phyloP scores from a whole-genome alignment of 1,140 invertebrate species.

The Lasioglossum albipes region DNA sequence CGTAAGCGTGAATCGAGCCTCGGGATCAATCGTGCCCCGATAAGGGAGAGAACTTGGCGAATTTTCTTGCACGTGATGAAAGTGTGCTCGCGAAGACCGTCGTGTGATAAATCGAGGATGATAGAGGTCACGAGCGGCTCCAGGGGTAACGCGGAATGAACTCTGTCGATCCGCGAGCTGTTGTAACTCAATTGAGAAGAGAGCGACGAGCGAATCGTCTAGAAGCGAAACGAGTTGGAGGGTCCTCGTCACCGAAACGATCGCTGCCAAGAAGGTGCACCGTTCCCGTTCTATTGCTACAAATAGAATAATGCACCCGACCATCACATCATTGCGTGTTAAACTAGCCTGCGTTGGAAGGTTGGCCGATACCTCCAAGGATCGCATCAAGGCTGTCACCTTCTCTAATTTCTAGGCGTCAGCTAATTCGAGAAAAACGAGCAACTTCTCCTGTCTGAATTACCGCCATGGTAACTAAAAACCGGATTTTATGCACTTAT shows the following conservation, averaged over 20 bases:
- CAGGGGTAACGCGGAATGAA: conserved; percentile 10
- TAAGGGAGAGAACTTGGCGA: background rate
- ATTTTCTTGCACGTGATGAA: conserved; percentile 42
- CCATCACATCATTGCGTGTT: conserved; percentile 17
- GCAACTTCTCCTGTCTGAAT: no score
- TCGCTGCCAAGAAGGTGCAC: conserved; percentile 29
- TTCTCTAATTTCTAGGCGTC: no score
- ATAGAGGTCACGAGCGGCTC: conserved; percentile 37
- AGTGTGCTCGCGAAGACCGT: background rate
- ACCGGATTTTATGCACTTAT: no score
- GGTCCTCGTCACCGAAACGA: conserved; percentile 28
- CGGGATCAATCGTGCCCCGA: background rate
- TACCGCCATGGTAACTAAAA: no score
- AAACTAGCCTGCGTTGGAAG: background rate
- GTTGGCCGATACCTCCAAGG: background rate
- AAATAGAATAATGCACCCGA: conserved; percentile 40
- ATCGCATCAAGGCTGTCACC: background rate
- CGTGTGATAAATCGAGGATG: conserved; percentile 30
- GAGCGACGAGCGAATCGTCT: conserved; percentile 21
- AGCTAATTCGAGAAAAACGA: no score
- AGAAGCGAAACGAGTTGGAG: conserved; percentile 7
- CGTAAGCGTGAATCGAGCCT: background rate
- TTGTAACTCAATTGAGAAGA: conserved; percentile 38
- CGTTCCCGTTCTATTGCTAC: conserved; percentile 24
- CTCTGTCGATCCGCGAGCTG: conserved; percentile 2